Evolutionary conservation across 2,113 vertebrate species (phyloP).

Genomic region (Aix galericulata): DNA sequence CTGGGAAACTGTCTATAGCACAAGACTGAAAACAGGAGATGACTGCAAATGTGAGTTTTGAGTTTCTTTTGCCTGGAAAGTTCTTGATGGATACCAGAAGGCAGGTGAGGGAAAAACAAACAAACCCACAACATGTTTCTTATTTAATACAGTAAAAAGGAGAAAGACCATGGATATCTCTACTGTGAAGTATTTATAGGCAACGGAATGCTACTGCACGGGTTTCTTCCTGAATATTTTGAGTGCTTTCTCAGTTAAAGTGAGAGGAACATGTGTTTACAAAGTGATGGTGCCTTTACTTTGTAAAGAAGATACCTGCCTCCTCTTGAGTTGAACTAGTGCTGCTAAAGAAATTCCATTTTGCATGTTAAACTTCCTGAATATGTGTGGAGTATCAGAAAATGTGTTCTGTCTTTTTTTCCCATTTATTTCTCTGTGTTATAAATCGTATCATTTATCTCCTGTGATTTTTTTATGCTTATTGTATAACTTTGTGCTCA

Average conservation of each 20-base stretch:
- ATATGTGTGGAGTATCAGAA: slow-evolving; percentile 29
- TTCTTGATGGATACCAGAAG: background rate
- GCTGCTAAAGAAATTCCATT: slow-evolving; percentile 56
- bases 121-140: background rate
- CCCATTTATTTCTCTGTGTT: background rate
- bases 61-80: slow-evolving; percentile 36
- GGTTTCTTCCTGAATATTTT: slow-evolving; percentile 23
- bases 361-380: slow-evolving; percentile 17
- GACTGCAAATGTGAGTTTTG: background rate
- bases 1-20: slow-evolving; percentile 50
- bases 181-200: background rate
- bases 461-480: background rate
- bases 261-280: slow-evolving; percentile 55
- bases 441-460: background rate
- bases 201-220: background rate
- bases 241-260: slow-evolving; percentile 49
- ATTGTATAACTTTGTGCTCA: background rate
- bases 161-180: slow-evolving; percentile 16
- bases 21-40: slow-evolving; percentile 51
- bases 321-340: slow-evolving; percentile 54
- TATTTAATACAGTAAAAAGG: background rate
- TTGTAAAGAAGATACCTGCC: slow-evolving; percentile 60
- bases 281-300: slow-evolving; percentile 69
- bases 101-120: background rate
- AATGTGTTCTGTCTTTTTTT: background rate